Conservation (phyloP, 2,797 vertebrate genomes). For the Diglossa cyanea region DNA sequence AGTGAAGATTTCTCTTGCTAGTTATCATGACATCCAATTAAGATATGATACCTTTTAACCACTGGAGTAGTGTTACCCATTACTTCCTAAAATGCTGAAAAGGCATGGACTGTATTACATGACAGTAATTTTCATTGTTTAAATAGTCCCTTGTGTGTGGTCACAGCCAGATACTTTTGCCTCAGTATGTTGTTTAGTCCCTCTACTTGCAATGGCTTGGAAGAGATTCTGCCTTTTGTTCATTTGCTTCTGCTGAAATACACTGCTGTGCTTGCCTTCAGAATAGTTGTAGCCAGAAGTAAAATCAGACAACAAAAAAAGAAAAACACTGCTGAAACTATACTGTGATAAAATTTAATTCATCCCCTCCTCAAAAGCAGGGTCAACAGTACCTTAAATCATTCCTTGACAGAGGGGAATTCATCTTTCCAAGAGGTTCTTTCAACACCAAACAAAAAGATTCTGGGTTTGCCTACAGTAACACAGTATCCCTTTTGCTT, state of each 20-base stretch:
- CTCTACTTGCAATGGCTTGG: not conserved
- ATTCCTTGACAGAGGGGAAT: not conserved
- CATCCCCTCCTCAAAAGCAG: not conserved
- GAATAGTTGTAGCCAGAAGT: not conserved
- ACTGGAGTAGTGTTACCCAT: not conserved
- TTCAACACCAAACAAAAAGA: not conserved
- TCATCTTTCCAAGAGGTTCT: not conserved
- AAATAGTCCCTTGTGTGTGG: not conserved
- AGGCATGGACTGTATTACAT: not conserved
- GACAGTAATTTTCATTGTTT: not conserved
- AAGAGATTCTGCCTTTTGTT: not conserved
- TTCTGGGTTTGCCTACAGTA: conserved; percentile 11
- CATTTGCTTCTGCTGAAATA: not conserved
- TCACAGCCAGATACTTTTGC: not conserved
- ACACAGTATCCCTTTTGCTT: not conserved
- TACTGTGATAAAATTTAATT: not conserved
- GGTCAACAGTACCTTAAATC: not conserved
- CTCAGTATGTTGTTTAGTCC: not conserved
- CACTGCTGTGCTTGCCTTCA: not conserved
- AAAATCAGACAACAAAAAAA: not conserved
- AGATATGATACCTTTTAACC: not conserved
- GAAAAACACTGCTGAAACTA: not conserved
- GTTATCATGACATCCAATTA: not conserved
- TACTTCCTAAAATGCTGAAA: not conserved
- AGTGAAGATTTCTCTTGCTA: not conserved